Percentiles rank a stretch among this genome's conserved stretches.
Evolutionary conservation across 2,888 invertebrate species (phyloP).

Genomic region (Candidula unifasciata): DNA sequence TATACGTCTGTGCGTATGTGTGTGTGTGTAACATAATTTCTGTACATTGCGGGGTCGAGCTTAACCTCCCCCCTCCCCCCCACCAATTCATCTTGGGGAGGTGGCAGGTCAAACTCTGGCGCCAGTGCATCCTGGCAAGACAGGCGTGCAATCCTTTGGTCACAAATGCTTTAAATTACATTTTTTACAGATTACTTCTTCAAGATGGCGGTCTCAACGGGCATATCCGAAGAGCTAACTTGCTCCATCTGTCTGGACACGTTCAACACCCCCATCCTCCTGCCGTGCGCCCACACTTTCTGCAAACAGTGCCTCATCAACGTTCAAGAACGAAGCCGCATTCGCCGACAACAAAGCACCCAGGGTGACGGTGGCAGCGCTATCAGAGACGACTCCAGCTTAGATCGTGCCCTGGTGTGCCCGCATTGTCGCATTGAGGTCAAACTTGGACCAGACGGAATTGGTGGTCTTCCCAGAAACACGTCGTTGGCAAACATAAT

Average conservation of each 20-base stretch:
- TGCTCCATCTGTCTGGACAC: slow-evolving; percentile 56
- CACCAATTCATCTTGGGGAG: no score
- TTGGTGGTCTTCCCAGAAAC: slow-evolving; percentile 51
- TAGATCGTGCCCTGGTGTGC: slow-evolving; percentile 37
- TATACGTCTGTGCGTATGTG: no score
- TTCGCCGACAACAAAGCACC: slow-evolving; percentile 18
- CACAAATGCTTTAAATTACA: no score
- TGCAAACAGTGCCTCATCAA: slow-evolving; percentile 53
- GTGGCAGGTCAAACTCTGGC: no score
- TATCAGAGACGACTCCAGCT: background rate
- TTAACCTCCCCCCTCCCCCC: no score
- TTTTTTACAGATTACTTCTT: background rate
- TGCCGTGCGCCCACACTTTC: slow-evolving; percentile 56
- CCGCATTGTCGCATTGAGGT: slow-evolving; percentile 50
- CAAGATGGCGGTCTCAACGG: slow-evolving; percentile 51
- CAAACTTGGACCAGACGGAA: slow-evolving; percentile 51
- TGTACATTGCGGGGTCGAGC: no score
- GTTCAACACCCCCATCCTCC: slow-evolving; percentile 52
- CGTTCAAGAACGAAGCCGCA: slow-evolving; percentile 43
- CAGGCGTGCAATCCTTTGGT: no score
- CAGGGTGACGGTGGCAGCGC: slow-evolving; percentile 6
- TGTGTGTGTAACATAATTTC: no score
- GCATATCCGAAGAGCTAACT: slow-evolving; percentile 54
- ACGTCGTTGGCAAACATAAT: slow-evolving; percentile 54
- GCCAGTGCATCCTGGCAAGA: no score